Conservation (phyloP, 2,797 vertebrate species). For the Gadopsis bispinosus region DNA sequence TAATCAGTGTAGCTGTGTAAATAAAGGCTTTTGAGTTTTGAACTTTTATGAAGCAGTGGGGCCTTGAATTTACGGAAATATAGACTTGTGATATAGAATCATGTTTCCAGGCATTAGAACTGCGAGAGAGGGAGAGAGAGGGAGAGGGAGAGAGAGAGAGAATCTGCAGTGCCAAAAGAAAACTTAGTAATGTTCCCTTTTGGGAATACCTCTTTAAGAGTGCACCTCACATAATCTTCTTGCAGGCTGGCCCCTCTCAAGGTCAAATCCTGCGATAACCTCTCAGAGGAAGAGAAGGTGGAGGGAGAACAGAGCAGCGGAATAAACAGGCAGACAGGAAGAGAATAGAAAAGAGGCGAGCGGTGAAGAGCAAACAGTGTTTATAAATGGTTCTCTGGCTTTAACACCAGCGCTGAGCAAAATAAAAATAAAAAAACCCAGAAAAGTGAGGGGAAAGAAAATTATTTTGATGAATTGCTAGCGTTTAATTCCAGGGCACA, state of each 20-base stretch:
- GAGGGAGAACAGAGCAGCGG: constrained; percentile 8
- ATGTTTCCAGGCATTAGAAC: not conserved
- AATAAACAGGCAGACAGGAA: not conserved
- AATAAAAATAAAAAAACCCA: not conserved
- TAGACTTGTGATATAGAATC: not conserved
- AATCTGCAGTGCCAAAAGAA: not conserved
- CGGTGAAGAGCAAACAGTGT: not conserved
- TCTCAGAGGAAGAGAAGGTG: not conserved
- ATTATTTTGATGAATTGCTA: constrained; percentile 50
- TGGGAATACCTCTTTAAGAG: not conserved
- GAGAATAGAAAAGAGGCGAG: constrained; percentile 2
- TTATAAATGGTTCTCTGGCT: constrained; percentile 1
- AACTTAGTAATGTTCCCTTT: not conserved
- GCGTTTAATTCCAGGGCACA: constrained; percentile 47
- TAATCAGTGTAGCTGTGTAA: not conserved
- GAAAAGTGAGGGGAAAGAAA: not conserved
- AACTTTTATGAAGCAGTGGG: not conserved
- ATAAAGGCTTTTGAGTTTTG: not conserved
- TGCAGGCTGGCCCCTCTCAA: not conserved
- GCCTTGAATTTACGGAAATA: not conserved
- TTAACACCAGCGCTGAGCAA: not conserved
- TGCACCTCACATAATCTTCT: constrained; percentile 10
- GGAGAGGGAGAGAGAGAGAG: not conserved
- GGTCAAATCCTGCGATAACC: constrained; percentile 24
- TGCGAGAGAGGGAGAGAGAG: not conserved